Percentiles rank a stretch among this genome's conserved stretches.
Conservation (phyloP, 2,888 invertebrate genomes). For the Zaprionus obscuricornis region DNA sequence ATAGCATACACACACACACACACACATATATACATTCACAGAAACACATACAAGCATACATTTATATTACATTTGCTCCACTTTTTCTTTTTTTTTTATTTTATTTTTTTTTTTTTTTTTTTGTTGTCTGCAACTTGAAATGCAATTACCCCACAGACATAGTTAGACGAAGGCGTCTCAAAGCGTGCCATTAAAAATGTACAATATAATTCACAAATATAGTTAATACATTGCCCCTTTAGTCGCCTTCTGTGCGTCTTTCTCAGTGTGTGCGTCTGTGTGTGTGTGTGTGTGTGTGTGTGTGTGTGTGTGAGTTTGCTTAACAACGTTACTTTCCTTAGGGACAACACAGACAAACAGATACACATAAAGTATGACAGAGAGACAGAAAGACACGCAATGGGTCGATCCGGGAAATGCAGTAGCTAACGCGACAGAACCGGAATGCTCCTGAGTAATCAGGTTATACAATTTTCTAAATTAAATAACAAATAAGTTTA, state of each 20-base stretch:
- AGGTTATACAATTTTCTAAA: conserved; percentile 70
- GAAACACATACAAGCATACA: conserved; percentile 6
- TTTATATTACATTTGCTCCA: conserved; percentile 44
- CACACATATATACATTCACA: conserved; percentile 11
- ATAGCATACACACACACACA: conserved; percentile 2
- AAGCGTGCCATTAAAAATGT: conserved; percentile 50
- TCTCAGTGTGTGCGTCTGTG: too few relatives aligned
- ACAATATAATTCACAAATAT: conserved; percentile 49
- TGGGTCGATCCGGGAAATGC: conserved; percentile 24
- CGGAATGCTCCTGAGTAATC: conserved; percentile 52
- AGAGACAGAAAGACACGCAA: too few relatives aligned
- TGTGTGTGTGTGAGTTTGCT: too few relatives aligned
- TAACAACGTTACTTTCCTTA: too few relatives aligned
- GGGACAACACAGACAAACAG: conserved; percentile 1
- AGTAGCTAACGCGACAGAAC: conserved; percentile 1
- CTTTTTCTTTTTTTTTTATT: conserved; percentile 12
- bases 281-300: too few relatives aligned
- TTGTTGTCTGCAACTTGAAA: conserved; percentile 35
- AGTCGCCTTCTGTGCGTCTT: too few relatives aligned
- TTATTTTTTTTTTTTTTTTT: not conserved
- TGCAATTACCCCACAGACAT: conserved; percentile 69
- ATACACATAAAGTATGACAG: too few relatives aligned
- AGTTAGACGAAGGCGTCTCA: conserved; percentile 38
- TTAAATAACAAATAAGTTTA: conserved; percentile 56
- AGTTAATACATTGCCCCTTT: conserved; percentile 44